Percentiles rank a stretch among this genome's conserved stretches.
phyloP scores from a whole-genome alignment of 2,797 vertebrate genomes.

The Galagoides demidoff region DNA sequence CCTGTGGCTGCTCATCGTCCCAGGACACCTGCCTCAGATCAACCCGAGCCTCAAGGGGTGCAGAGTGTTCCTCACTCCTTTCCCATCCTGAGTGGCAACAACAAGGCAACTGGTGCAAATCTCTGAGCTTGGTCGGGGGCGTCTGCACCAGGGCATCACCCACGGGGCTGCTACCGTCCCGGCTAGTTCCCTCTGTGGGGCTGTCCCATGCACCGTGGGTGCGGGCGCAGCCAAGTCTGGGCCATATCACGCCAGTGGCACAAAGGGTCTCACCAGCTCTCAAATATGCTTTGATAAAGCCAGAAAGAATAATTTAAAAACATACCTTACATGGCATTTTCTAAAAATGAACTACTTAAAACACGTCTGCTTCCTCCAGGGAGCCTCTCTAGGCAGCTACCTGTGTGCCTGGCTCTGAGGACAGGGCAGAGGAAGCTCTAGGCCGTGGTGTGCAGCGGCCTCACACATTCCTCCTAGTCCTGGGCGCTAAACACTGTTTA shows the following conservation, averaged over 20 bases:
- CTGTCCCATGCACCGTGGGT: not conserved
- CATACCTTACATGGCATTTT: constrained; percentile 34
- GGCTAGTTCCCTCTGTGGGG: not conserved
- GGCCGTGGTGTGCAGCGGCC: fast-evolving
- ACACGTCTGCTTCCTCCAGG: not conserved
- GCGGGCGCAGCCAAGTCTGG: too few relatives aligned
- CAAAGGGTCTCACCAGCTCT: not conserved
- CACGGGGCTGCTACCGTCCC: not conserved
- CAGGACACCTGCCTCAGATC: not conserved
- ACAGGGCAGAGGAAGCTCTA: not conserved
- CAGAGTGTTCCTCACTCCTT: not conserved
- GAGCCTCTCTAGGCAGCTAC: constrained; percentile 58
- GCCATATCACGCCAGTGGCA: not conserved
- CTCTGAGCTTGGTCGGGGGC: not conserved
- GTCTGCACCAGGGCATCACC: not conserved
- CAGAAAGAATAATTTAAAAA: constrained; percentile 59
- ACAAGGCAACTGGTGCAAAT: constrained; percentile 62
- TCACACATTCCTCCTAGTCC: not conserved
- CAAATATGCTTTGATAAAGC: constrained; percentile 65
- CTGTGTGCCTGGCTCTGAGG: not conserved
- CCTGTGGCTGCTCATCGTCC: not conserved
- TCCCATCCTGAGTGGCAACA: constrained; percentile 77
- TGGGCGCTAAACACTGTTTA: not conserved
- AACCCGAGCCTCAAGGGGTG: not conserved
- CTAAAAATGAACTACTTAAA: constrained; percentile 64